A percentile compares a stretch with the other conserved stretches of the same genome.
phyloP scores from a whole-genome alignment of 2,888 invertebrate species.

The Lypha dubia region DNA sequence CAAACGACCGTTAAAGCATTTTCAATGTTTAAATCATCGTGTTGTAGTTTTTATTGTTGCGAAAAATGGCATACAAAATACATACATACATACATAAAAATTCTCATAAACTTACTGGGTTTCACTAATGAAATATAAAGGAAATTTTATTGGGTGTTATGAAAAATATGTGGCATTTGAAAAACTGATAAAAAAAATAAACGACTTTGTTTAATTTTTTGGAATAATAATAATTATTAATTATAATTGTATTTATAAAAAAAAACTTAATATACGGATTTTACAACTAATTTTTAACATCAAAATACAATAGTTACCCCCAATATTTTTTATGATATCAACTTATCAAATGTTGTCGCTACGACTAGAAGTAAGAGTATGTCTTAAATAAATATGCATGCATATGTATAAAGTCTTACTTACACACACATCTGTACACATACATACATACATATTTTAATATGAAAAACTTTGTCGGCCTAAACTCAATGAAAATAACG shows the following conservation, averaged over 20 bases:
- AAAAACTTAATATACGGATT: too few species aligned
- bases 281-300: neutral
- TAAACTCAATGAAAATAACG: slow-evolving; percentile 35
- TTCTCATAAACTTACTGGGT: neutral
- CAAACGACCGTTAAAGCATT: slow-evolving; percentile 63
- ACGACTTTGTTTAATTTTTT: neutral
- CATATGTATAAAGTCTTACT: too few species aligned
- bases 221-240: neutral
- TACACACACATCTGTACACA: neutral
- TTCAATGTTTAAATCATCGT: slow-evolving; percentile 46
- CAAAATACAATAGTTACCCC: neutral
- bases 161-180: slow-evolving; percentile 1
- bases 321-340: slow-evolving; percentile 6
- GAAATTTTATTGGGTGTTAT: neutral
- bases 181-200: neutral
- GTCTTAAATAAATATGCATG: neutral
- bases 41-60: slow-evolving; percentile 1
- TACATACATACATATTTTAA: neutral
- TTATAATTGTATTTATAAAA: too few species aligned
- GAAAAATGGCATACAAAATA: slow-evolving; percentile 42
- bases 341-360: neutral
- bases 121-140: slow-evolving; percentile 5
- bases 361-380: neutral
- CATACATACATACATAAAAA: neutral
- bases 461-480: slow-evolving; percentile 17